A percentile compares a stretch with the other conserved stretches of the same genome.
These are phyloP conservation scores for Hippolais icterina DNA, from an alignment of 2,113 vertebrate genomes.

Conservation along the genomic window DNA sequence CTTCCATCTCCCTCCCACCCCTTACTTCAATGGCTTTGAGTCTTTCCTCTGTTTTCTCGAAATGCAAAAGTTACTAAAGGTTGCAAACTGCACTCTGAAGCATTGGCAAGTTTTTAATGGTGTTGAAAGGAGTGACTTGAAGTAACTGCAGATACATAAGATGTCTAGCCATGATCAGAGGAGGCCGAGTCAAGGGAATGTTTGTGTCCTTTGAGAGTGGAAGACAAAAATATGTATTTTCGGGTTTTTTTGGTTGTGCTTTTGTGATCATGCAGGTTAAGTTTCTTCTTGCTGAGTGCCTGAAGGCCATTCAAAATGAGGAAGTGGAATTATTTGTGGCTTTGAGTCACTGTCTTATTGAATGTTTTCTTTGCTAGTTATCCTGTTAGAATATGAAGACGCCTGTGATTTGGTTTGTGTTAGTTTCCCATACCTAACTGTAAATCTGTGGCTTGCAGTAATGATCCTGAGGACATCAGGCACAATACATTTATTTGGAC, in stretches of 20 bases:
- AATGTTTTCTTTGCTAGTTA: slow-evolving; percentile 34
- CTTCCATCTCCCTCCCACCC: background rate
- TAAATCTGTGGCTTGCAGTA: background rate
- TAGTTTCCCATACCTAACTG: background rate
- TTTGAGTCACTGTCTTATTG: slow-evolving; percentile 44
- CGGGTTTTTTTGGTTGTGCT: background rate
- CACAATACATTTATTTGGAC: background rate
- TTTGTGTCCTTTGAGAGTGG: background rate
- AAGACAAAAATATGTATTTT: background rate
- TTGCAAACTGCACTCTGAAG: background rate
- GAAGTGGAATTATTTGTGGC: slow-evolving; percentile 55
- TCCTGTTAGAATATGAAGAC: slow-evolving; percentile 9
- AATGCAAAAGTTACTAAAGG: background rate
- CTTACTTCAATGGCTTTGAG: background rate
- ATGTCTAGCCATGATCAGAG: background rate
- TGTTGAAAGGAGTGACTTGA: background rate
- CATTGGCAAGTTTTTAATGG: background rate
- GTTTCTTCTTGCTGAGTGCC: slow-evolving; percentile 12
- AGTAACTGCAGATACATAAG: background rate
- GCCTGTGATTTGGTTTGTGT: background rate
- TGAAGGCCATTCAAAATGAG: slow-evolving; percentile 27
- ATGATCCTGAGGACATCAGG: background rate
- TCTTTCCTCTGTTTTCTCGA: background rate
- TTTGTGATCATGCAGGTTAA: background rate
- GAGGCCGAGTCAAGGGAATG: background rate